Conservation (phyloP, 2,113 vertebrate genomes). For the Pseudolaguvia tuberculata region DNA sequence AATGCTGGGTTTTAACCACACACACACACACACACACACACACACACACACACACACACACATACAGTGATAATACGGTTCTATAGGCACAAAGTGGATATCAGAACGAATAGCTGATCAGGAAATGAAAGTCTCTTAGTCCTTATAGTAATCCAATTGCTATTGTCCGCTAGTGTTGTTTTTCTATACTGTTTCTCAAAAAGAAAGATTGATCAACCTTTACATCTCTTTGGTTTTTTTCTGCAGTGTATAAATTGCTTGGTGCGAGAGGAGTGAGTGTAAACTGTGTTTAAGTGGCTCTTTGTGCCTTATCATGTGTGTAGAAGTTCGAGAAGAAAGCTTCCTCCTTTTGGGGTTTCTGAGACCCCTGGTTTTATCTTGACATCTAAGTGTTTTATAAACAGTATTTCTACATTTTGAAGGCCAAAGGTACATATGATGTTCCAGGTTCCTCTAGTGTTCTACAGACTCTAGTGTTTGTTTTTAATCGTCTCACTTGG, state of each 20-base stretch:
- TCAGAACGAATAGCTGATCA: conserved; percentile 36
- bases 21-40: conserved; percentile 58
- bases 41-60: too few relatives aligned
- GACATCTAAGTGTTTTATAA: conserved; percentile 48
- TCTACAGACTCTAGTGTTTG: too few relatives aligned
- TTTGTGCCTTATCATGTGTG: conserved; percentile 72
- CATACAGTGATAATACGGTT: conserved; percentile 73
- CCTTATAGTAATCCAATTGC: conserved; percentile 33
- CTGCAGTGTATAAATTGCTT: conserved; percentile 31
- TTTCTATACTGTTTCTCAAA: conserved; percentile 42
- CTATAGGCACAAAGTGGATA: conserved; percentile 53
- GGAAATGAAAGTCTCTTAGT: conserved; percentile 26
- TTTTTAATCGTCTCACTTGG: conserved; percentile 11
- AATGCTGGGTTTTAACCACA: conserved; percentile 91
- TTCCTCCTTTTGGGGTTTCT: conserved; percentile 34
- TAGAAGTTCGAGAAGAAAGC: conserved; percentile 54
- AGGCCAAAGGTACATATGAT: conserved; percentile 14
- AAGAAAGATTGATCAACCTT: conserved; percentile 26
- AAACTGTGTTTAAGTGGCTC: conserved; percentile 41
- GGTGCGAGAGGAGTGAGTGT: conserved; percentile 29
- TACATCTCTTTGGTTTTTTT: conserved; percentile 8
- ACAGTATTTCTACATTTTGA: conserved; percentile 48
- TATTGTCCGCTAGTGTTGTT: conserved; percentile 21
- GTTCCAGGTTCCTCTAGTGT: too few relatives aligned
- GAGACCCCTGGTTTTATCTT: conserved; percentile 37